Percentiles rank a stretch among this genome's conserved stretches.
Evolutionary conservation across 2,113 vertebrate species (phyloP).

Genomic region (Salvator merianae): DNA sequence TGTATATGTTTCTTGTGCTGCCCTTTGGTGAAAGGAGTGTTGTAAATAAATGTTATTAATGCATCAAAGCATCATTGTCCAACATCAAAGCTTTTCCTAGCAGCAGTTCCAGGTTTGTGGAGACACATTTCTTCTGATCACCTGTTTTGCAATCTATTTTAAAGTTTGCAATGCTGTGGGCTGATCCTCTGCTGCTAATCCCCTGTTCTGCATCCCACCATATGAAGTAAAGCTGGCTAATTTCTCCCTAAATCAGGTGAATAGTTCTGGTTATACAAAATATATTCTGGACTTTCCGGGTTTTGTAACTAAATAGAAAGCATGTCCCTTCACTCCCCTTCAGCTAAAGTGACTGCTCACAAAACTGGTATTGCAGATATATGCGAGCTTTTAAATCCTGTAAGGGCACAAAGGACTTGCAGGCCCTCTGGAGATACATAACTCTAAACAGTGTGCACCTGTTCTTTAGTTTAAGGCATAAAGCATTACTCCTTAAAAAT

Average conservation of each 20-base stretch:
- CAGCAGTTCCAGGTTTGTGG: too few relatives aligned
- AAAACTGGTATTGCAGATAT: background rate
- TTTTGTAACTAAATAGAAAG: background rate
- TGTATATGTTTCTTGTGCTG: too few relatives aligned
- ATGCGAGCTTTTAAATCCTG: background rate
- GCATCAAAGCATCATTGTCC: too few relatives aligned
- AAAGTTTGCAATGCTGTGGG: too few relatives aligned
- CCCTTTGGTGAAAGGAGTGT: too few relatives aligned
- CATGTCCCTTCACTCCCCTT: background rate
- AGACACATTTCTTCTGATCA: too few relatives aligned
- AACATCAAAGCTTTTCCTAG: too few relatives aligned
- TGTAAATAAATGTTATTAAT: too few relatives aligned
- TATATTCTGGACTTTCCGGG: background rate
- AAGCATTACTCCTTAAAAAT: background rate
- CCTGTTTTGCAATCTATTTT: too few relatives aligned
- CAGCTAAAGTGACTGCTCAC: background rate
- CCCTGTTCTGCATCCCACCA: too few relatives aligned
- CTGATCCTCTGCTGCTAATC: too few relatives aligned
- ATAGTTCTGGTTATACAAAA: background rate
- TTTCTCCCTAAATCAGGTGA: background rate
- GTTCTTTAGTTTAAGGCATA: background rate
- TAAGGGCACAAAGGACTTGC: background rate
- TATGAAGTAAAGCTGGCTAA: background rate
- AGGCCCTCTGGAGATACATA: background rate
- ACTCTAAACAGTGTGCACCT: background rate